Base-by-base conservation (phyloP, 1,140 invertebrate genomes). In the Globodera rostochiensis region DNA sequence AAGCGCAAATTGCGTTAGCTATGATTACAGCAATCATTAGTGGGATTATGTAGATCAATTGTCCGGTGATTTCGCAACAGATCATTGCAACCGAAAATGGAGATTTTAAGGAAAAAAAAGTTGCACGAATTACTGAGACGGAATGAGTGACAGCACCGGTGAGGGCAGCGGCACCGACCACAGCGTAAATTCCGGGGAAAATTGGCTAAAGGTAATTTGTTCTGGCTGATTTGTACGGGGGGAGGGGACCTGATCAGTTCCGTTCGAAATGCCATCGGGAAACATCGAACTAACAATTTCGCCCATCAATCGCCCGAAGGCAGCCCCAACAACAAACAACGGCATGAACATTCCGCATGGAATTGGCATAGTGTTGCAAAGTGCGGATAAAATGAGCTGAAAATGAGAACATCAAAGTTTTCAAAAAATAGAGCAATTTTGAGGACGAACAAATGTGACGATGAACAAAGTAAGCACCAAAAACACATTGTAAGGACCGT, bases 41-140 rank as follows among this genome's bases (percentile, higher is more conserved):
- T 0, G 97, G 97, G 64, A 99, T 93, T 46, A 98, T 94, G 88
- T 98, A 96, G 11, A 95, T 96, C 84, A 98, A 96, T 91, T 98
- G 95, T 73, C 96, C 96, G 3, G 97, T 99, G 93, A 99, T 95
- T 91, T 99, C 97, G 90, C 98, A 97, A 60, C 98, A 94, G 84
- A 99, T 99, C 73, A 99, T 96, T 82, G 95, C 95, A 25, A 97
- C 96, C 57, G 57, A 64, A 64, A 64, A 19, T 11, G 19, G 7
- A 53, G 7, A 53, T 53, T 53, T 53, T 7, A 64, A 19, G 5
- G 57, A 11, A 64, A 64, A 64, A 25, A 64, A 53, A 53, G 8
- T 53, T 6, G 57, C 57, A 19, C 13, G 6, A 13, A 64, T 53
- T 53, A 64, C 57, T 4, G 96, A 98, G 60, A 99, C 96, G 1